Conservation (phyloP, 1,140 invertebrate genomes). For the Cydia amplana region DNA sequence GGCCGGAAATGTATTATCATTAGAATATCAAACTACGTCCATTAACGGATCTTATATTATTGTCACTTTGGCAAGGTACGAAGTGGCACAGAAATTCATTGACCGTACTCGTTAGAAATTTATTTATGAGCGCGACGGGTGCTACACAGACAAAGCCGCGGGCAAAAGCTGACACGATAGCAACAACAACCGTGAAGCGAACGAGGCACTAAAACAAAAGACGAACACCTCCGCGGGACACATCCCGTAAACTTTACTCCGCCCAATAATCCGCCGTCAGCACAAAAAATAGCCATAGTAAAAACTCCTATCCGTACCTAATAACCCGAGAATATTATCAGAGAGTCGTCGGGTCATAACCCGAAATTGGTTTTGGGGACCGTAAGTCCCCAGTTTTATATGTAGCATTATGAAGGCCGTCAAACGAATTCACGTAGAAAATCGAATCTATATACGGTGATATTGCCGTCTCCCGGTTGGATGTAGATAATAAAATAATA, state of each 20-base stretch:
- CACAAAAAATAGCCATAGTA: conserved; percentile 66
- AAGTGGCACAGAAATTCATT: no score
- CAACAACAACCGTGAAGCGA: not conserved
- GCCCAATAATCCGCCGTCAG: conserved; percentile 72
- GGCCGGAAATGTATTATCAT: no score
- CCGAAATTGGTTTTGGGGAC: conserved; percentile 79
- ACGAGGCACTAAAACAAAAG: conserved; percentile 30
- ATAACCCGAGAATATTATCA: conserved; percentile 72
- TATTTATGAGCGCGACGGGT: not conserved
- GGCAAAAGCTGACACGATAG: not conserved
- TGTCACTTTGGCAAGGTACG: no score
- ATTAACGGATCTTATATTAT: no score
- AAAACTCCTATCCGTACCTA: conserved; percentile 46
- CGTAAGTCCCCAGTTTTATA: conserved; percentile 79
- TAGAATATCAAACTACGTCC: no score
- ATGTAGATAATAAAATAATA: conserved; percentile 74
- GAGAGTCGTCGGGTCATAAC: conserved; percentile 79
- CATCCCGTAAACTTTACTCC: conserved; percentile 61
- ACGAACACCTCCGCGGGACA: conserved; percentile 29
- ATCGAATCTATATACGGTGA: conserved; percentile 79
- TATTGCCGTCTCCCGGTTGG: conserved; percentile 71
- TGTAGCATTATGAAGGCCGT: conserved; percentile 79
- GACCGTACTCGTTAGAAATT: no score
- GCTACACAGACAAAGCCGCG: not conserved
- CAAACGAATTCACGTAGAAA: conserved; percentile 80